phyloP scores from a whole-genome alignment of 1,140 invertebrate species.

The Druon quercuslanigerum region DNA sequence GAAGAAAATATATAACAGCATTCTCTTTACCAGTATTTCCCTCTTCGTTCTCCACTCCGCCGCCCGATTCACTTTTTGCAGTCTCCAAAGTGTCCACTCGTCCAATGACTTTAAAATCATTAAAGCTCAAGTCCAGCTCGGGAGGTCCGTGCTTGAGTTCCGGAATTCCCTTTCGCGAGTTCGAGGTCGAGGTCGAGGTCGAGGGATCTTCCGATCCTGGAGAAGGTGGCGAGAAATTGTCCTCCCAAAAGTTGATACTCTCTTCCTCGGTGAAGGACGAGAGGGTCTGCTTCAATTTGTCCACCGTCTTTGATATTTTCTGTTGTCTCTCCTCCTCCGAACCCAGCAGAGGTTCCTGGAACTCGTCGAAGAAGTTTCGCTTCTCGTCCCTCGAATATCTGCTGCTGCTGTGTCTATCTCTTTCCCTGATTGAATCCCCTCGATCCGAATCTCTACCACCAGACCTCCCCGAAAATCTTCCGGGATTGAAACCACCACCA shows the following conservation, averaged over 20 bases:
- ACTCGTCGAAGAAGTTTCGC: slow-evolving; percentile 28
- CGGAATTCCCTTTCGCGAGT: slow-evolving; percentile 45
- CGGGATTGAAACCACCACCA: not conserved
- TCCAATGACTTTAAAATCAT: slow-evolving; percentile 66
- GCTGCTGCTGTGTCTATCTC: not conserved
- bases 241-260: slow-evolving; percentile 58
- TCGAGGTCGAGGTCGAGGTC: not conserved
- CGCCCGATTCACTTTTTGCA: slow-evolving; percentile 41
- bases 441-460: not conserved
- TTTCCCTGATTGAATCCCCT: not conserved
- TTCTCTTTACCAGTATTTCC: slow-evolving; percentile 10
- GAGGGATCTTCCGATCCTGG: slow-evolving; percentile 30
- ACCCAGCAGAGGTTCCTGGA: slow-evolving; percentile 59
- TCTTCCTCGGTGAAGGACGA: slow-evolving; percentile 59
- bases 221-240: slow-evolving; percentile 50
- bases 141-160: slow-evolving; percentile 59
- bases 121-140: slow-evolving; percentile 59
- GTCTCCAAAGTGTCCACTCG: slow-evolving; percentile 56
- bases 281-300: slow-evolving; percentile 66
- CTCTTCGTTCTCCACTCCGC: slow-evolving; percentile 4
- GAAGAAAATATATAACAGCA: not conserved
- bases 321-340: slow-evolving; percentile 69
- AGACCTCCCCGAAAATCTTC: not conserved
- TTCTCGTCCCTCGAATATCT: not conserved
- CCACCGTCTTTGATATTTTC: slow-evolving; percentile 68